Conservation (phyloP, 2,888 invertebrate species). For the Agrochola lota region DNA sequence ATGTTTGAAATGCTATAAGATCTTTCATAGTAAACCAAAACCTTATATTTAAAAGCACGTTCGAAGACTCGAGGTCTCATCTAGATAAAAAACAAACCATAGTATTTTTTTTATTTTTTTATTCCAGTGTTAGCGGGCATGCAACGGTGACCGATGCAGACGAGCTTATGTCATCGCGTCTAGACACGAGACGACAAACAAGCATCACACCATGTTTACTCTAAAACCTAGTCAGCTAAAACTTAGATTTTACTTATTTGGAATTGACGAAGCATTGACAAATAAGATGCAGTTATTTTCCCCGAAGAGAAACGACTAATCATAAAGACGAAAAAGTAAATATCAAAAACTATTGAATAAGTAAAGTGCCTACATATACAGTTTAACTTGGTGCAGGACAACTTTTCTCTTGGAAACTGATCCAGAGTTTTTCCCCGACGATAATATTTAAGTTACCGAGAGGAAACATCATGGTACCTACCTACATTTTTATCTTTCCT, state of each 20-base stretch:
- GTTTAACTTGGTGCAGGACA: background rate
- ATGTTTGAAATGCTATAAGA: background rate
- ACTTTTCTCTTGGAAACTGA: background rate
- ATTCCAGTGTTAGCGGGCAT: constrained; percentile 29
- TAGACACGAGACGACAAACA: constrained; percentile 73
- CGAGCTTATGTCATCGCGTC: constrained; percentile 79
- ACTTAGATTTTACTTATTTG: constrained; percentile 28
- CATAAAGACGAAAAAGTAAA: background rate
- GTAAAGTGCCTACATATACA: background rate
- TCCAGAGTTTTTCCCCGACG: background rate
- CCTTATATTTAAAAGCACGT: background rate
- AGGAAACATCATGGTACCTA: background rate
- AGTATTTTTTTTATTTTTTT: constrained; percentile 16
- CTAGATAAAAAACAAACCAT: constrained; percentile 9
- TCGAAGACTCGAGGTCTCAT: background rate
- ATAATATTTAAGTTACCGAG: background rate
- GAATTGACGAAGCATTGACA: constrained; percentile 20
- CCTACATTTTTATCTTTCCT: background rate
- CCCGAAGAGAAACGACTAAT: background rate
- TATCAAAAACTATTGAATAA: background rate
- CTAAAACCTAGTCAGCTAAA: constrained; percentile 51
- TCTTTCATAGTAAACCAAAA: background rate
- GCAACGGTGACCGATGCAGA: constrained; percentile 68
- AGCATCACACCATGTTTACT: constrained; percentile 68
- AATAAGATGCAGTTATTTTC: constrained; percentile 26